A percentile compares a stretch with the other conserved stretches of the same genome.
Conservation (phyloP, 2,113 vertebrate species). For the Sialia sialis region DNA sequence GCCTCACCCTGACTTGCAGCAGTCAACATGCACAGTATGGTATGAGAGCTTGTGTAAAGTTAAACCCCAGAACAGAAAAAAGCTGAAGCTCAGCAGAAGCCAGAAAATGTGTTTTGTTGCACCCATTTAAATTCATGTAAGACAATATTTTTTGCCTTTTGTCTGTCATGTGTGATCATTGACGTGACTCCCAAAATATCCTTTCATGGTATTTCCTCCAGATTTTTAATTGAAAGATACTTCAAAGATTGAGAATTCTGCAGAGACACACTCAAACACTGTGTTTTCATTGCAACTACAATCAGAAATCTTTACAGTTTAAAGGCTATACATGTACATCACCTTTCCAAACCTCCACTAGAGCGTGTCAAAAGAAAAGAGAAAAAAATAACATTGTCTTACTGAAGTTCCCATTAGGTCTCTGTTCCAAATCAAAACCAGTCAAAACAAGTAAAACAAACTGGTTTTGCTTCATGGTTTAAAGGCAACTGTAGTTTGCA, state of each 20-base stretch:
- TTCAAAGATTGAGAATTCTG: slow-evolving; percentile 4
- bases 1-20: slow-evolving; percentile 13
- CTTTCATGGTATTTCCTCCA: not conserved
- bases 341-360: slow-evolving; percentile 22
- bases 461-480: slow-evolving; percentile 9
- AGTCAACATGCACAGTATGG: not conserved
- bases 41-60: not conserved
- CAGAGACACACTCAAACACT: slow-evolving; percentile 35
- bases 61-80: not conserved
- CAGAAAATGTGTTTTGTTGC: not conserved
- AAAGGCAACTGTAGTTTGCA: slow-evolving; percentile 52
- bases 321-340: not conserved
- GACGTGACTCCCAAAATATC: not conserved
- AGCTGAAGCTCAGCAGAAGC: slow-evolving; percentile 1
- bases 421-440: slow-evolving; percentile 24
- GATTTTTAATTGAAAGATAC: not conserved
- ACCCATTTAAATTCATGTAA: not conserved
- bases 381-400: not conserved
- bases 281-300: slow-evolving; percentile 60
- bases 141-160: not conserved
- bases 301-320: slow-evolving; percentile 27
- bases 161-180: not conserved
- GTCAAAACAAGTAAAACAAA: slow-evolving; percentile 22
- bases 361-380: not conserved
- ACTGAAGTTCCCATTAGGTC: slow-evolving; percentile 22